Evolutionary conservation across 2,113 vertebrate genomes (phyloP).

Genomic region (Lepus americanus): DNA sequence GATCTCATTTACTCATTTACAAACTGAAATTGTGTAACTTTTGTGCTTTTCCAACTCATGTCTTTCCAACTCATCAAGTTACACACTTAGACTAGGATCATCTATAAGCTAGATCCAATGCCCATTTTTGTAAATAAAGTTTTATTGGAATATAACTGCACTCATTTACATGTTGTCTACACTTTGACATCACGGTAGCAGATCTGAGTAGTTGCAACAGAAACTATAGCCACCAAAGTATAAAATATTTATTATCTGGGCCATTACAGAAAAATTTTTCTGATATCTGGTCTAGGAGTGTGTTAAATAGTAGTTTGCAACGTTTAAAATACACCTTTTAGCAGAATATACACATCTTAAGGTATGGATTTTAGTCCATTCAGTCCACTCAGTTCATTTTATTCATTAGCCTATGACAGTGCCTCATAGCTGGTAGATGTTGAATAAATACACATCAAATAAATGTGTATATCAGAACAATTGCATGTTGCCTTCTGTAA

Average conservation of each 20-base stretch:
- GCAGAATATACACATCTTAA: not conserved
- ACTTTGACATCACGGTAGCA: not conserved
- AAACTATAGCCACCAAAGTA: not conserved
- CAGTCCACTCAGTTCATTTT: not conserved
- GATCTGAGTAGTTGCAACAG: not conserved
- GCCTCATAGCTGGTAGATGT: not conserved
- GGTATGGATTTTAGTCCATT: not conserved
- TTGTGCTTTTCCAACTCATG: not conserved
- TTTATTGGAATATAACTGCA: not conserved
- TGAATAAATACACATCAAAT: slow-evolving; percentile 10
- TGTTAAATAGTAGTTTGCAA: not conserved
- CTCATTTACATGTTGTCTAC: not conserved
- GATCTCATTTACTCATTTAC: not conserved
- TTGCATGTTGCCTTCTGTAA: not conserved
- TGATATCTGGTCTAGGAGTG: not conserved
- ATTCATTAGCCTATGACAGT: not conserved
- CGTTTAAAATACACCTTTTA: not conserved
- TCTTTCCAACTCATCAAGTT: not conserved
- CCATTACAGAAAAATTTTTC: not conserved
- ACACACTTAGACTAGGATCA: not conserved
- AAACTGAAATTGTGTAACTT: not conserved
- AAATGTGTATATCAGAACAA: not conserved
- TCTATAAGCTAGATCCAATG: not conserved
- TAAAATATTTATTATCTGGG: not conserved
- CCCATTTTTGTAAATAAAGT: not conserved